Evolutionary conservation across 2,888 invertebrate genomes (phyloP), one percentile per base, ranked within the genome.

Genomic region (Hyles lineata): DNA sequence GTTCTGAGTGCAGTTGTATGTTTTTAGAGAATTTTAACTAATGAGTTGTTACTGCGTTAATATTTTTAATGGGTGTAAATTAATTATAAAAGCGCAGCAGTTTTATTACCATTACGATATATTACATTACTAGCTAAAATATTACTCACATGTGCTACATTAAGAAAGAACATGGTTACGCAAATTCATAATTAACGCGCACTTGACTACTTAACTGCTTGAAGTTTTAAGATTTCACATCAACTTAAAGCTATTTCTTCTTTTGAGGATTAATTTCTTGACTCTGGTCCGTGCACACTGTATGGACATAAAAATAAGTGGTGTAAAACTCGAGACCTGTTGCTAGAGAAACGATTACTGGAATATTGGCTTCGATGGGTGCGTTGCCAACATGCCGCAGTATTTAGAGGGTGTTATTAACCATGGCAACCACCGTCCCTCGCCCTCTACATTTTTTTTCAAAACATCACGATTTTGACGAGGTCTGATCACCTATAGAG

Each of bases 401-500:
- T 85, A 87, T 89, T 87, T 79, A 74, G 73, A 76, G 85, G 85
- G 92, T 87, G 91, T 94, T 93, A 93, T 89, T 91, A 91, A 88
- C 94, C 93, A 93, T 93, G 91, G 91, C 90, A 92, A 93, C 94
- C 84, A 82, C 74, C 82, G 80, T 81, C 90, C 91, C 89, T 85
- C 87, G 79, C 88, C 87, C 89, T 86, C 84, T 61, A 82, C 81
- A 87, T 87, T 87, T 91, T 92, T 43, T 91, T 92, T 90, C 87
- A 87, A 91, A 93, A 91, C 89, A 90, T 88, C 89, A 83, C 87
- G 85, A 88, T 84, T 85, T 87, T 89, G 89, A 87, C 89, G 89
- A 87, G 89, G 88, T 89, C 89, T 92, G 92, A 92, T 93, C 92
- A 91, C 90, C 92, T 90, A 92, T 90, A 91, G 87, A 92, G 84